Evolutionary conservation across 2,888 invertebrate species (phyloP).

Genomic region (Escarpia spicata): DNA sequence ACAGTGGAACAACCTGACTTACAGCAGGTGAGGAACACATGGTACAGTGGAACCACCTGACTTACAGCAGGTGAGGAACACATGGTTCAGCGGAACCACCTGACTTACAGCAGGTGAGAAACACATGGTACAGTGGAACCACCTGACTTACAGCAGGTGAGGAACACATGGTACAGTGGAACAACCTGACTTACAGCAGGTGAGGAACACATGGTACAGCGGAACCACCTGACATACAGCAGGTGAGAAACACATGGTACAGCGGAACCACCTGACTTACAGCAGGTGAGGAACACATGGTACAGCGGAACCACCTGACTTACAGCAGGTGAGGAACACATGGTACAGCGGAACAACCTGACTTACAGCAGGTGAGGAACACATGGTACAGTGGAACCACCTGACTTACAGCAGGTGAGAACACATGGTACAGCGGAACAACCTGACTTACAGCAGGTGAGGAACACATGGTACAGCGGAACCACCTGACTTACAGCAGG

Average conservation of each 20-base stretch:
- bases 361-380: slow-evolving; percentile 60
- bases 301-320: slow-evolving; percentile 54
- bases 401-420: slow-evolving; percentile 63
- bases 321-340: slow-evolving; percentile 56
- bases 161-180: no score
- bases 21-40: slow-evolving; percentile 52
- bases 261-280: slow-evolving; percentile 61
- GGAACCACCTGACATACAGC: slow-evolving; percentile 64
- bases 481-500: slow-evolving; percentile 64
- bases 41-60: slow-evolving; percentile 52
- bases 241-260: slow-evolving; percentile 47
- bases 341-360: slow-evolving; percentile 43
- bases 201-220: slow-evolving; percentile 38
- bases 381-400: no score
- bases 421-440: no score
- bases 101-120: slow-evolving; percentile 62
- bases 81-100: no score
- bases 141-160: slow-evolving; percentile 64
- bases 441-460: slow-evolving; percentile 64
- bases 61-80: slow-evolving; percentile 57
- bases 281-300: slow-evolving; percentile 51
- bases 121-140: no score
- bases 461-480: no score
- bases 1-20: slow-evolving; percentile 60
- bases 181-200: slow-evolving; percentile 65